phyloP scores from a whole-genome alignment of 35 echinoderm and acorn worm species.

The Lytechinus variegatus region DNA sequence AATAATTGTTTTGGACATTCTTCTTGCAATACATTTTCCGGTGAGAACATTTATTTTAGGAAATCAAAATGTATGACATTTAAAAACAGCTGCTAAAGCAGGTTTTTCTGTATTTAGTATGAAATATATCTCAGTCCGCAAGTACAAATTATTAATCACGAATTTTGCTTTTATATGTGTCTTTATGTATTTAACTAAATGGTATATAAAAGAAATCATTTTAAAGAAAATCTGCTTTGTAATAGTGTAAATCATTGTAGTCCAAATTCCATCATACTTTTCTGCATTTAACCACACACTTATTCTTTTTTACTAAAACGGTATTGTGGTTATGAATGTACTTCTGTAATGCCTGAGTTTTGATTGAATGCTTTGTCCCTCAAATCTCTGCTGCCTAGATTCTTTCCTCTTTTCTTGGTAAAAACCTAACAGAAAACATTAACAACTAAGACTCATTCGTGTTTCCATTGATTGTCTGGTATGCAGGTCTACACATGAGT shows the following conservation, averaged over 20 bases:
- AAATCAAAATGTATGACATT: too few species aligned
- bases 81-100: too few species aligned
- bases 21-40: too few species aligned
- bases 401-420: not conserved
- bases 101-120: too few species aligned
- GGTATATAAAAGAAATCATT: not conserved
- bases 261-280: not conserved
- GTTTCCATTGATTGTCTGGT: not conserved
- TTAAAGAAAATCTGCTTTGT: not conserved
- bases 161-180: not conserved
- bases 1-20: too few species aligned
- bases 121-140: too few species aligned
- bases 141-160: too few species aligned
- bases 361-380: not conserved
- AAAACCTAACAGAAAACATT: not conserved
- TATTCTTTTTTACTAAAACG: not conserved
- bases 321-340: not conserved
- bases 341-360: not conserved
- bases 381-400: not conserved
- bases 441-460: not conserved
- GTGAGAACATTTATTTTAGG: too few species aligned
- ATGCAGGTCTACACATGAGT: constrained; percentile 37
- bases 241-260: not conserved
- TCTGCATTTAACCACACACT: not conserved
- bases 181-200: not conserved